These are phyloP conservation scores for Macrobrachium nipponense DNA, from an alignment of 1,140 invertebrate genomes.

Conservation along the genomic window DNA sequence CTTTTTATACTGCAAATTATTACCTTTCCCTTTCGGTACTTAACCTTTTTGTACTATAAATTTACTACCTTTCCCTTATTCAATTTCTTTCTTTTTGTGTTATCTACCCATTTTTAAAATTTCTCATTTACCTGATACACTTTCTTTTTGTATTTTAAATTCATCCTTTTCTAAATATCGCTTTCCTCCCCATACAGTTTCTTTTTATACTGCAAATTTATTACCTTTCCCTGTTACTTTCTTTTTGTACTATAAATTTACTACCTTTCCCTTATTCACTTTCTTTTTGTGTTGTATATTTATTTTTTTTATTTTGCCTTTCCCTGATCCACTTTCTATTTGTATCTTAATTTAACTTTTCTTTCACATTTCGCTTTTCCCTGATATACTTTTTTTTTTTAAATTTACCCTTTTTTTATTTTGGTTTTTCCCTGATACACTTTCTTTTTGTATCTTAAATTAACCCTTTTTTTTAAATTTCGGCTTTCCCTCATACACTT, in stretches of 20 bases:
- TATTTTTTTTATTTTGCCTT: slow-evolving; percentile 15
- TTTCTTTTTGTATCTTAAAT: no score
- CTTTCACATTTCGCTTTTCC: slow-evolving; percentile 2
- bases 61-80: not conserved
- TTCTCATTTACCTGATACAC: slow-evolving; percentile 11
- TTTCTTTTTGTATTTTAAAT: not conserved
- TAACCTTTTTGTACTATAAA: not conserved
- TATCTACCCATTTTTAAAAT: not conserved
- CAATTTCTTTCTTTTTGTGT: not conserved
- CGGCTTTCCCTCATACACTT: no score
- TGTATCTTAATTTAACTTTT: slow-evolving; percentile 17
- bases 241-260: not conserved
- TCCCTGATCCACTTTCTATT: slow-evolving; percentile 27
- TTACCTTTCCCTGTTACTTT: not conserved
- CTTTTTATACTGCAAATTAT: not conserved
- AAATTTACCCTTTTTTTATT: no score
- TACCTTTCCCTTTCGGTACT: not conserved
- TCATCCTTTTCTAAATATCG: not conserved
- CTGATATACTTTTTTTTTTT: slow-evolving; percentile 13
- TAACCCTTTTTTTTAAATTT: no score
- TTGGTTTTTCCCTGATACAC: no score
- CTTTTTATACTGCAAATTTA: not conserved
- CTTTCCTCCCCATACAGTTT: not conserved
- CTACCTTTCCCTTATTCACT: not conserved
- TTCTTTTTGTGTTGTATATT: not conserved